Conservation (phyloP, 2,888 invertebrate genomes). For the Ceraclea dissimilis region DNA sequence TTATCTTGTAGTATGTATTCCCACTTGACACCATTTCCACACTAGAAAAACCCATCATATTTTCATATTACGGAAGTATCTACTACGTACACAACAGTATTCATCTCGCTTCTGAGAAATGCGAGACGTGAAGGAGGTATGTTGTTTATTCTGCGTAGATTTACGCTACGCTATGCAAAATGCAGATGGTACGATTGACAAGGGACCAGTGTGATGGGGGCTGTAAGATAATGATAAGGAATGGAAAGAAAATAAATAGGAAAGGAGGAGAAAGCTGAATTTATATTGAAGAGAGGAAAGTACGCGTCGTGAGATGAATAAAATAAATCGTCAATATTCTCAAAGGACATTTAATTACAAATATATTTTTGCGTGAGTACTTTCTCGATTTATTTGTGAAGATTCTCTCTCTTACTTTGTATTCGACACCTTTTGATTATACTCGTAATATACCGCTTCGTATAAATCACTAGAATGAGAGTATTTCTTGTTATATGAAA, state of each 20-base stretch:
- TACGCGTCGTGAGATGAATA: background rate
- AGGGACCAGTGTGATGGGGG: background rate
- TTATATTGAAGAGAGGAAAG: background rate
- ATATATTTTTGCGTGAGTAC: background rate
- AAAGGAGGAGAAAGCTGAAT: background rate
- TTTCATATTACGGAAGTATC: background rate
- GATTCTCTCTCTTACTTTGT: too few relatives aligned
- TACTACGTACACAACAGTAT: background rate
- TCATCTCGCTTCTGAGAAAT: background rate
- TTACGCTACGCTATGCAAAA: constrained; percentile 9
- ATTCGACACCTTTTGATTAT: too few relatives aligned
- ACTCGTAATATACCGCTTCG: too few relatives aligned
- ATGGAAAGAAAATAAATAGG: background rate
- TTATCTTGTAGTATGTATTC: too few relatives aligned
- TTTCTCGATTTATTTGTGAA: too few relatives aligned
- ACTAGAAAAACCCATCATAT: background rate
- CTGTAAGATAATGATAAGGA: background rate
- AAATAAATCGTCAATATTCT: background rate
- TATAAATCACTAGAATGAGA: too few relatives aligned
- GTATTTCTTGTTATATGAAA: too few relatives aligned
- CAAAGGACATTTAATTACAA: background rate
- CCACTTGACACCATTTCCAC: too few relatives aligned
- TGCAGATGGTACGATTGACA: constrained; percentile 16
- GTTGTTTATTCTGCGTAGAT: background rate
- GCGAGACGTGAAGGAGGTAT: background rate